phyloP scores from a whole-genome alignment of 1,140 invertebrate species.

The Phthorimaea operculella region DNA sequence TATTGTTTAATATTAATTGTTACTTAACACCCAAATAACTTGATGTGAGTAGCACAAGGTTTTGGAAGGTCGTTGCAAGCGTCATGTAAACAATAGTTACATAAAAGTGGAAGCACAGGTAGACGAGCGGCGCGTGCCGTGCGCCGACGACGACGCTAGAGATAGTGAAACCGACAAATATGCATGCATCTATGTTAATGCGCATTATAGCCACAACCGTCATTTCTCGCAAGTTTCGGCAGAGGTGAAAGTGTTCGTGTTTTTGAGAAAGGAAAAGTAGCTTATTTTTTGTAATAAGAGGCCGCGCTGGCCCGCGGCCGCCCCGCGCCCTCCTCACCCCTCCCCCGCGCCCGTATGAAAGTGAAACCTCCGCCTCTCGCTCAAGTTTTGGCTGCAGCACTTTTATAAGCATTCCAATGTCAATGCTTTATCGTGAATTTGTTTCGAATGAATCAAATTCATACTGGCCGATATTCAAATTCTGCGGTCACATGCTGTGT shows the following conservation, averaged over 20 bases:
- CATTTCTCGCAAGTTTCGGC: constrained; percentile 38
- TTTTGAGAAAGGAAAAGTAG: constrained; percentile 65
- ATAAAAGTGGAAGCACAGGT: not conserved
- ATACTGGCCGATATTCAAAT: too few relatives aligned
- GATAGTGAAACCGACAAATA: constrained; percentile 4
- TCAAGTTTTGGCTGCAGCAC: constrained; percentile 19
- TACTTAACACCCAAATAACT: too few relatives aligned
- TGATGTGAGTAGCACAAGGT: constrained; percentile 2
- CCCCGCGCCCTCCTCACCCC: constrained; percentile 10
- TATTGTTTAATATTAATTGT: too few relatives aligned
- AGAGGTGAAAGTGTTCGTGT: constrained; percentile 55
- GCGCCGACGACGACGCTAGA: not conserved
- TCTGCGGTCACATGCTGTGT: too few relatives aligned
- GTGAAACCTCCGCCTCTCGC: constrained; percentile 35
- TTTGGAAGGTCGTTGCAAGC: not conserved
- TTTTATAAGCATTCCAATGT: constrained; percentile 24
- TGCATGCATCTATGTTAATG: constrained; percentile 7
- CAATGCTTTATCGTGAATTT: constrained; percentile 12
- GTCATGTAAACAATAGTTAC: constrained; percentile 6
- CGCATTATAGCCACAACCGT: not conserved
- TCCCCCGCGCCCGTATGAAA: constrained; percentile 29
- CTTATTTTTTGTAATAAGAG: constrained; percentile 56
- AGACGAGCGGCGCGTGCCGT: not conserved
- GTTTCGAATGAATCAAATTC: not conserved
- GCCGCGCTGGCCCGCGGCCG: constrained; percentile 20